Percentiles rank a stretch among this genome's conserved stretches.
phyloP scores from a whole-genome alignment of 92 coral and sea anemone species.

The Pocillopora meandrina region DNA sequence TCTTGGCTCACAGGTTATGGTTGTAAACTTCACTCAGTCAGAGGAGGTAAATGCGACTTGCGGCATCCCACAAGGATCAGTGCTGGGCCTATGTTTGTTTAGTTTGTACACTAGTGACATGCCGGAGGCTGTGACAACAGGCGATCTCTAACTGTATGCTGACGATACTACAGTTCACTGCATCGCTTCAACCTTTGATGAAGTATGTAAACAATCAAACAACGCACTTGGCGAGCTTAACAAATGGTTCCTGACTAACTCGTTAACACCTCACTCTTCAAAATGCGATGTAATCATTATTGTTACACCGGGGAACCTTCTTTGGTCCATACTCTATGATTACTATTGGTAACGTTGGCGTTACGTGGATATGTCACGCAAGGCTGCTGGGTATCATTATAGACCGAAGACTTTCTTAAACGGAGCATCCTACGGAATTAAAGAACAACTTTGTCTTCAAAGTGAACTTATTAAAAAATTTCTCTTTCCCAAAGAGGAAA shows the following conservation, averaged over 20 bases:
- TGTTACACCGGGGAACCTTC: neutral
- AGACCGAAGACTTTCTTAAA: conserved; percentile 35
- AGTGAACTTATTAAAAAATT: neutral
- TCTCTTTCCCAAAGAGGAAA: neutral
- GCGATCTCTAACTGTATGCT: no score
- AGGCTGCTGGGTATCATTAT: conserved; percentile 28
- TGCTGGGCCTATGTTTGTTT: no score
- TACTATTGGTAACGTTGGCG: neutral
- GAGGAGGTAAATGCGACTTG: no score
- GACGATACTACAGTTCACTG: no score
- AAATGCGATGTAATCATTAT: neutral
- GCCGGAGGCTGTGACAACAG: no score
- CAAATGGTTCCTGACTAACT: neutral
- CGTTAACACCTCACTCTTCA: neutral
- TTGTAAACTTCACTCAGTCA: no score
- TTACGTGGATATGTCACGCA: conserved; percentile 27
- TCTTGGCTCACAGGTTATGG: no score
- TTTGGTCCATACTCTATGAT: no score
- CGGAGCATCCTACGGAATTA: conserved; percentile 3
- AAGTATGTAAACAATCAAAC: neutral
- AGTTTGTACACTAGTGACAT: no score
- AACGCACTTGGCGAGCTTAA: no score
- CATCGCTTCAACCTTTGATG: neutral
- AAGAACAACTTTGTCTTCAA: conserved; percentile 3
- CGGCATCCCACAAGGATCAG: no score